These are phyloP conservation scores for Rotaria socialis DNA, from an alignment of 2,888 invertebrate species.

Conservation along the genomic window DNA sequence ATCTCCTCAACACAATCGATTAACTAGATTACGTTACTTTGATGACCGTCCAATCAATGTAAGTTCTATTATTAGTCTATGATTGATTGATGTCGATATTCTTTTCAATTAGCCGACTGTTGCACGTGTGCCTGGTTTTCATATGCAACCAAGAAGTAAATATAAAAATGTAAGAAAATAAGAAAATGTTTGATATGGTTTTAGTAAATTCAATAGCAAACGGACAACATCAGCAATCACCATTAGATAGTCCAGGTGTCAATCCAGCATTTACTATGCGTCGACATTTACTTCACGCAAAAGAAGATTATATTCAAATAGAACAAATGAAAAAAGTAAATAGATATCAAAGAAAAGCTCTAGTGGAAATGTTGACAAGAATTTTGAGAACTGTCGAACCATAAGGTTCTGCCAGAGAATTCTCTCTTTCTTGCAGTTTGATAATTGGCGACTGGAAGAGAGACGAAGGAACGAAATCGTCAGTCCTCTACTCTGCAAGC, in stretches of 20 bases:
- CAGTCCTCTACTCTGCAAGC: too few species aligned
- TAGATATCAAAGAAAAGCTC: too few species aligned
- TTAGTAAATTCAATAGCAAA: background rate
- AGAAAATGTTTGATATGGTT: background rate
- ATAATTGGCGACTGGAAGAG: too few species aligned
- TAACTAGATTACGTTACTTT: background rate
- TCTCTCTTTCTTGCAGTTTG: too few species aligned
- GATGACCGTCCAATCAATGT: constrained; percentile 9
- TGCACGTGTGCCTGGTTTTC: background rate
- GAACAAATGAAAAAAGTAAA: constrained; percentile 72
- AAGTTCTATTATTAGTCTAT: too few species aligned
- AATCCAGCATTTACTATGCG: constrained; percentile 83
- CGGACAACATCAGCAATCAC: background rate
- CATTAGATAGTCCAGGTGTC: constrained; percentile 46
- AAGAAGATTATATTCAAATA: constrained; percentile 79
- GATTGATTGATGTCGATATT: background rate
- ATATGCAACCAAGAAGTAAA: constrained; percentile 26
- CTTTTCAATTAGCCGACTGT: background rate
- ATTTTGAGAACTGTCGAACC: too few species aligned
- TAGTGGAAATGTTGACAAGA: too few species aligned
- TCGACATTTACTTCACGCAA: constrained; percentile 81
- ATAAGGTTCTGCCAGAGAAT: too few species aligned
- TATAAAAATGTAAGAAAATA: background rate
- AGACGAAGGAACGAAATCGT: too few species aligned
- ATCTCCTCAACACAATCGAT: background rate